These are phyloP conservation scores for Pardalotus punctatus DNA, from an alignment of 2,113 vertebrate species.

Conservation along the genomic window DNA sequence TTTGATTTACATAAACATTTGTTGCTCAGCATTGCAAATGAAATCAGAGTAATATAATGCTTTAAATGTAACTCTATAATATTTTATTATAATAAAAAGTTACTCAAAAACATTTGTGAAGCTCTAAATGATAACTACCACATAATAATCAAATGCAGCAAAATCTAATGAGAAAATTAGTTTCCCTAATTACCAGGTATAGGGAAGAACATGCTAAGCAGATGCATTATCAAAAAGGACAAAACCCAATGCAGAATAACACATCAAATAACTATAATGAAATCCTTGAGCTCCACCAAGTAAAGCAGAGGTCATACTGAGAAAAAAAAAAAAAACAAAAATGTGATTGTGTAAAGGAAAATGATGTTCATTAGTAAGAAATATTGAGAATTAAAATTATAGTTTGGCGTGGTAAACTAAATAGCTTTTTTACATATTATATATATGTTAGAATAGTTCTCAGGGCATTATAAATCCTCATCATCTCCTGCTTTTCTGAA, in stretches of 20 bases:
- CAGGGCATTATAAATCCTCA: background rate
- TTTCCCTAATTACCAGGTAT: background rate
- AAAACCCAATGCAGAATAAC: background rate
- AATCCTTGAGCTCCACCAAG: background rate
- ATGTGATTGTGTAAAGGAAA: background rate
- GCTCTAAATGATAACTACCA: background rate
- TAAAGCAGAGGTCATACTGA: background rate
- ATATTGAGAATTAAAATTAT: background rate
- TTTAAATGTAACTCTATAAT: background rate
- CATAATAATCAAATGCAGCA: background rate
- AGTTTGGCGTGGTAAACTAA: background rate
- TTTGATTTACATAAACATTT: background rate
- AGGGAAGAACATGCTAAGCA: background rate
- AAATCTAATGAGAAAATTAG: background rate
- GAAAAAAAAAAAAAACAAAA: background rate
- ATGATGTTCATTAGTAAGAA: background rate
- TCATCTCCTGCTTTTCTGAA: background rate
- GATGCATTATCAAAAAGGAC: background rate
- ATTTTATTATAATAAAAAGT: background rate
- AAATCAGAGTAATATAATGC: background rate
- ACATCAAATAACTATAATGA: background rate
- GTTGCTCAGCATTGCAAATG: background rate
- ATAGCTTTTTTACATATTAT: background rate
- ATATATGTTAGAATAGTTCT: background rate
- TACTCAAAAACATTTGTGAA: background rate